Evolutionary conservation across 2,113 vertebrate genomes (phyloP).

Genomic region (Otolemur garnettii): DNA sequence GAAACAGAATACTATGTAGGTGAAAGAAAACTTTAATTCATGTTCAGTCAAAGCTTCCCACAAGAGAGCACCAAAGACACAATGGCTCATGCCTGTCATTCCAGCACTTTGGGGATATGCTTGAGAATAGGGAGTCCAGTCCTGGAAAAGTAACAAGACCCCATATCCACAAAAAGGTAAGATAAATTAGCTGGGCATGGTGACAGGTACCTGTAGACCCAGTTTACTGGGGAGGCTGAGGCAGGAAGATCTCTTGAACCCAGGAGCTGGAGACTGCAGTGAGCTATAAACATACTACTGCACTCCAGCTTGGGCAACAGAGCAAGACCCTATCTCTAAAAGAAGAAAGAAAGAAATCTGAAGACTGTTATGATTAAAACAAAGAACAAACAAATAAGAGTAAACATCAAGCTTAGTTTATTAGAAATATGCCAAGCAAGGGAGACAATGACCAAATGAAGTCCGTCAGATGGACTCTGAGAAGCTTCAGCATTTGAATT

Average conservation of each 20-base stretch:
- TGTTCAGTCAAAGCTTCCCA: neutral
- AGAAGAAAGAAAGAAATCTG: neutral
- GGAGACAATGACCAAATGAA: neutral
- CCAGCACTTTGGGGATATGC: neutral
- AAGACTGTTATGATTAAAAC: neutral
- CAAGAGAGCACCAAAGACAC: neutral
- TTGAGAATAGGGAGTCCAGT: neutral
- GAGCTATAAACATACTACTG: too few species aligned
- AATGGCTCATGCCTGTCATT: neutral
- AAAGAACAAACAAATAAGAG: neutral
- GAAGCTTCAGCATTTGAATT: neutral
- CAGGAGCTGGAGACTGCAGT: too few species aligned
- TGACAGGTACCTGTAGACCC: too few species aligned
- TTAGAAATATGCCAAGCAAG: neutral
- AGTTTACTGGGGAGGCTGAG: too few species aligned
- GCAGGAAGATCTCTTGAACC: too few species aligned
- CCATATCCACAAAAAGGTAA: too few species aligned
- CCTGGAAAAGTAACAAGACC: too few species aligned
- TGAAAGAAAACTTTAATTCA: slow-evolving; percentile 39
- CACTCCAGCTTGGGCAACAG: too few species aligned
- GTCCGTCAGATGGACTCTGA: neutral
- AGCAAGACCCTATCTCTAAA: neutral
- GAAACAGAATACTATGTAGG: neutral
- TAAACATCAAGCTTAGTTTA: neutral
- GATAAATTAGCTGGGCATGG: too few species aligned